Conservation (phyloP, 2,113 vertebrate species). For the Phalacrocorax carbo region DNA sequence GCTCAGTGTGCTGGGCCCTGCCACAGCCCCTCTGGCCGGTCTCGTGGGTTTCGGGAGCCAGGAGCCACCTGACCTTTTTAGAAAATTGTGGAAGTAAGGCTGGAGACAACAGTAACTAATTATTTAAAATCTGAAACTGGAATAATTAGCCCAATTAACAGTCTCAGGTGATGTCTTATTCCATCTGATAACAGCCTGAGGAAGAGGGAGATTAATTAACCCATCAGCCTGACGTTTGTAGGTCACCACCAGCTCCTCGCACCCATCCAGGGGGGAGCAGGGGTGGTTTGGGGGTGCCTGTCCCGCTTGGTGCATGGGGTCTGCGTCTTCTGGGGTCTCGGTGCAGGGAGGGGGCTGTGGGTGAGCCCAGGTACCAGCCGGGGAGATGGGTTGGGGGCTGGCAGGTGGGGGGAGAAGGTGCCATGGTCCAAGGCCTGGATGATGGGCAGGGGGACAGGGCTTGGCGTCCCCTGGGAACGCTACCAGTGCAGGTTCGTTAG, state of each 20-base stretch:
- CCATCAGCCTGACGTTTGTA: conserved; percentile 40
- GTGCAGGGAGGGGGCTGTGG: background rate
- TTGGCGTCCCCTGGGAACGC: background rate
- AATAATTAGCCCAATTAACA: conserved; percentile 65
- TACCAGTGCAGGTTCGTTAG: background rate
- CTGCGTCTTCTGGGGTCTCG: background rate
- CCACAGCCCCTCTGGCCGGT: accelerated
- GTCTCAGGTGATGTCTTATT: conserved; percentile 57
- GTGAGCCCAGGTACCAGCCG: accelerated
- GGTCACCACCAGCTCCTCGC: background rate
- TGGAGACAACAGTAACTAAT: conserved; percentile 58
- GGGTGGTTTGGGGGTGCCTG: accelerated
- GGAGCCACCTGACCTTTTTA: background rate
- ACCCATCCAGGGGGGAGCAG: accelerated
- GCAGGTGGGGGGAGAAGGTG: accelerated
- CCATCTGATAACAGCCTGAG: conserved; percentile 23
- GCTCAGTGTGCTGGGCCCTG: accelerated
- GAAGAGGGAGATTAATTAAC: conserved; percentile 59
- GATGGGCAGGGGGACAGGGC: background rate
- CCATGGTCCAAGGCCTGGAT: accelerated
- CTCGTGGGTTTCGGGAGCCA: background rate
- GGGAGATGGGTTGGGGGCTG: background rate
- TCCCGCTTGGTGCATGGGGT: background rate
- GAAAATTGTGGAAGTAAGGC: background rate
- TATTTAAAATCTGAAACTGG: conserved; percentile 53